phyloP scores from a whole-genome alignment of 2,113 vertebrate genomes.

The Passer domesticus region DNA sequence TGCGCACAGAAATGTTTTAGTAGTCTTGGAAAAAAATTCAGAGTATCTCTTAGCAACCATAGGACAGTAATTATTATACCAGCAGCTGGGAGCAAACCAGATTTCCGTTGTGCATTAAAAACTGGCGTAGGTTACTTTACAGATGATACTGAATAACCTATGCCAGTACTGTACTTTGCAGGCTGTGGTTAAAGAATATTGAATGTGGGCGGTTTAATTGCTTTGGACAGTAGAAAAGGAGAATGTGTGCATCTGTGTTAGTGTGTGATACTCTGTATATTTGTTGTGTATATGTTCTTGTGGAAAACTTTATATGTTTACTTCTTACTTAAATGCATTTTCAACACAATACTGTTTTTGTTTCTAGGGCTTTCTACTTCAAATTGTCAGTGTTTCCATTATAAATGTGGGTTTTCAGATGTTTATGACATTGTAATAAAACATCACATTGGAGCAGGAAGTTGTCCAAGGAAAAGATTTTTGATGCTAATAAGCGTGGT shows the following conservation, averaged over 20 bases:
- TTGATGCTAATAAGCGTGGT: not conserved
- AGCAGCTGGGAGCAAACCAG: conserved; percentile 90
- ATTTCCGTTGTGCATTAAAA: conserved; percentile 92
- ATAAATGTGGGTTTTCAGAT: not conserved
- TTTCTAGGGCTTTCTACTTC: not conserved
- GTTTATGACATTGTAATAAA: conserved; percentile 7
- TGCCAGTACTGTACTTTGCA: conserved; percentile 78
- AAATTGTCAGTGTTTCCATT: not conserved
- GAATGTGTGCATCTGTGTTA: conserved; percentile 36
- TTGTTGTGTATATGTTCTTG: not conserved
- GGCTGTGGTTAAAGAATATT: conserved; percentile 72
- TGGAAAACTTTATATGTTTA: not conserved
- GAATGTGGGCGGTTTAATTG: conserved; percentile 72
- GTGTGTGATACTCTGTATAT: not conserved
- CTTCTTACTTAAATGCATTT: conserved; percentile 6
- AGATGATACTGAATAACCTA: conserved; percentile 81
- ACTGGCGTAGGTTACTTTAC: conserved; percentile 87
- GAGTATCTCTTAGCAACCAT: conserved; percentile 92
- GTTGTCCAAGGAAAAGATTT: not conserved
- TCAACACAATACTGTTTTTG: not conserved
- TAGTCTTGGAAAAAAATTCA: conserved; percentile 78
- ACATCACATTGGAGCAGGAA: not conserved
- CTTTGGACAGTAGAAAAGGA: conserved; percentile 45
- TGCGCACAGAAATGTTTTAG: conserved; percentile 74
- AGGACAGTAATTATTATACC: conserved; percentile 94